These are phyloP conservation scores for Pangasius mekongensis DNA, from an alignment of 2,797 vertebrate species.

Conservation along the genomic window DNA sequence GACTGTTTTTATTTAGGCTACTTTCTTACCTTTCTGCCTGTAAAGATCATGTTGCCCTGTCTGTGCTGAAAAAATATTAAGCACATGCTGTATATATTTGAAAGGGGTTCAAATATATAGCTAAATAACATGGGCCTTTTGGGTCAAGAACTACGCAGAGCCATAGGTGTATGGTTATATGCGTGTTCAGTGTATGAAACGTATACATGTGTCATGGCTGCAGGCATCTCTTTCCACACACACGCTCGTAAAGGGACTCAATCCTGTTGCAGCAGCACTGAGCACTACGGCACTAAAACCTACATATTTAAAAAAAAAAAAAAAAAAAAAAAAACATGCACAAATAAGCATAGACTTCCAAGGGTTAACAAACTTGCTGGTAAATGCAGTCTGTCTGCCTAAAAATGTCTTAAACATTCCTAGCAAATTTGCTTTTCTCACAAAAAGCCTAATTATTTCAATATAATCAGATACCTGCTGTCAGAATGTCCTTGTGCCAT, in stretches of 20 bases:
- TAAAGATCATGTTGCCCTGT: not conserved
- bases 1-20: not conserved
- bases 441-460: not conserved
- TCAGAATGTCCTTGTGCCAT: not conserved
- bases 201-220: not conserved
- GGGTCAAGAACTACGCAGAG: not conserved
- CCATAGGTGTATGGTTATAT: not conserved
- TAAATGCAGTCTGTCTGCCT: not conserved
- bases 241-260: constrained; percentile 17
- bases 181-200: not conserved
- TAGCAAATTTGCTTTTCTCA: not conserved
- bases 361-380: not conserved
- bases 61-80: not conserved
- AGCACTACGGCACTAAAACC: constrained; percentile 58
- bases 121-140: constrained; percentile 30
- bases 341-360: not conserved
- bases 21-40: not conserved
- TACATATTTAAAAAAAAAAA: not conserved
- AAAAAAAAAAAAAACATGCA: not conserved
- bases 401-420: not conserved
- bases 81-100: not conserved
- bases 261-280: constrained; percentile 55
- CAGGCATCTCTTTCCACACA: not conserved
- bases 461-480: not conserved
- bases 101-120: not conserved